These are phyloP conservation scores for Pseudococcus longispinus DNA, from an alignment of 2,888 invertebrate species.

Conservation along the genomic window DNA sequence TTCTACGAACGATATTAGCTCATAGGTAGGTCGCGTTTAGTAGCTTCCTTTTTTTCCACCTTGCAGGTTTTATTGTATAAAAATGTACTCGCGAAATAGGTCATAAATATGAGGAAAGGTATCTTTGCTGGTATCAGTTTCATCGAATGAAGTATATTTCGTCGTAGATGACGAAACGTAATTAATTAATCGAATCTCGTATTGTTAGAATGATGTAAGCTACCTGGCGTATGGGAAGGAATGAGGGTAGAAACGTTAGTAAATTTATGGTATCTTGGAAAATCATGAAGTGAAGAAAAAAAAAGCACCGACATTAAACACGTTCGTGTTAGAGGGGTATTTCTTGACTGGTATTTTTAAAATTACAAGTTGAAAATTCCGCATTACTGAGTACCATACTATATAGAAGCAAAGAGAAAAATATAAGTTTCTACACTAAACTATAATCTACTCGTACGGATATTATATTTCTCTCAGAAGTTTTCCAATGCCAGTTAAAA, in stretches of 20 bases:
- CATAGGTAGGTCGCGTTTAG: background rate
- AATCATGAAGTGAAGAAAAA: constrained; percentile 33
- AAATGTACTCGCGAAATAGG: background rate
- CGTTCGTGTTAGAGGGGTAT: constrained; percentile 11
- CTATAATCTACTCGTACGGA: constrained; percentile 43
- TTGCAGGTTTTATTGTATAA: background rate
- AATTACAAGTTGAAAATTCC: constrained; percentile 45
- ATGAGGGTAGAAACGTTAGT: background rate
- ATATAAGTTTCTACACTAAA: constrained; percentile 37
- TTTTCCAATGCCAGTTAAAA: constrained; percentile 44
- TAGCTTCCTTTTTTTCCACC: background rate
- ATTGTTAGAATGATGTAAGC: background rate
- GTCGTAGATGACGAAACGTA: background rate
- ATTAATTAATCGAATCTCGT: background rate
- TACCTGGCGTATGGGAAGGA: background rate
- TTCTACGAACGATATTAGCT: background rate
- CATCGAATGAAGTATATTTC: background rate
- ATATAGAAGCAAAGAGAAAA: constrained; percentile 20
- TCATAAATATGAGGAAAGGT: background rate
- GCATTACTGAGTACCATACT: background rate
- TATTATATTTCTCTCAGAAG: constrained; percentile 40
- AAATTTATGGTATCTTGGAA: constrained; percentile 17
- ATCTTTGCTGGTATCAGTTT: background rate
- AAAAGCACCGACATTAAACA: background rate
- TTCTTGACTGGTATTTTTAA: constrained; percentile 27